Percentiles rank a stretch among this genome's conserved stretches.
phyloP scores from a whole-genome alignment of 2,797 vertebrate species.

The Emydoidea blandingii region DNA sequence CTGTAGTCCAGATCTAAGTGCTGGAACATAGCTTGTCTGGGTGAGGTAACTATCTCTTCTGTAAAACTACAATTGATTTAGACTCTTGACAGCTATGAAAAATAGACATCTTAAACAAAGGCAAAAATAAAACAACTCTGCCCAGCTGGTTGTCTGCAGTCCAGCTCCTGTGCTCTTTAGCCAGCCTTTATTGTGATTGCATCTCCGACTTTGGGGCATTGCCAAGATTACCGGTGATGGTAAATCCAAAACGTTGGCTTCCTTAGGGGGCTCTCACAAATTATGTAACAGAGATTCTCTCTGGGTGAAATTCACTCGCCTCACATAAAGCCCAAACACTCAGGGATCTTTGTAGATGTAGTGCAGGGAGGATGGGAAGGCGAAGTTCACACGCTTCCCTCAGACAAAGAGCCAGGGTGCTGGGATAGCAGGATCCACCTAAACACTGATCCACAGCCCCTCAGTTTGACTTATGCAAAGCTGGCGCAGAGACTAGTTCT shows the following conservation, averaged over 20 bases:
- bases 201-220: slow-evolving; percentile 38
- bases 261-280: not conserved
- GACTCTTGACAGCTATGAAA: slow-evolving; percentile 74
- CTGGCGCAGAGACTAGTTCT: not conserved
- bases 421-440: not conserved
- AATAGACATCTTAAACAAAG: slow-evolving; percentile 73
- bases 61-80: slow-evolving; percentile 74
- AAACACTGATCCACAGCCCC: not conserved
- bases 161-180: slow-evolving; percentile 54
- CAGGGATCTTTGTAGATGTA: not conserved
- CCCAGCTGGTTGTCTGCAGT: slow-evolving; percentile 40
- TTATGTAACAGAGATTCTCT: not conserved
- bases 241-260: not conserved
- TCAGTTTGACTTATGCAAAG: not conserved
- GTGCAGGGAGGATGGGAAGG: not conserved
- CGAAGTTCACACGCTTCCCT: not conserved
- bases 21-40: slow-evolving; percentile 70
- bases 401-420: not conserved
- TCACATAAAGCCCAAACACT: not conserved
- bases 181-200: slow-evolving; percentile 47
- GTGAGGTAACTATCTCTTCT: slow-evolving; percentile 69
- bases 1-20: slow-evolving; percentile 73
- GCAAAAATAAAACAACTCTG: slow-evolving; percentile 59
- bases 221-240: not conserved
- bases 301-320: not conserved